Evolutionary conservation across 2,113 vertebrate genomes (phyloP), one percentile per base, ranked within the genome.

Genomic region (Oryzias curvinotus): DNA sequence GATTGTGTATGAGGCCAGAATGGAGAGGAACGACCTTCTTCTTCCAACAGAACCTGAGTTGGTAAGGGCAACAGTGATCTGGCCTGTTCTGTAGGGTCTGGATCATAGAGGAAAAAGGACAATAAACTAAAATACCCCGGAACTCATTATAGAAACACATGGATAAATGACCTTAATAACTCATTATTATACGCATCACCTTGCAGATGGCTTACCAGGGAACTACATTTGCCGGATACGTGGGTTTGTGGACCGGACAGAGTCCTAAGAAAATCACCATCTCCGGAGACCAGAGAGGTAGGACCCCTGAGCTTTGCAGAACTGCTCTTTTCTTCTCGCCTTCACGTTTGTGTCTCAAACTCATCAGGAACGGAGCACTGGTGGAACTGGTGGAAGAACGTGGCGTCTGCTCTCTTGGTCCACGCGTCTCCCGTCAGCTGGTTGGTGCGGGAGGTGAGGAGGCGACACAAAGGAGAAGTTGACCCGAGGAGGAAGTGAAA

Each of bases 301-400:
- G 68, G 62, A 54, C 7, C 30, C 8, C 30, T 41, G 6, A 6
- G 3, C n/a, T 23, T 44, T 36, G 19, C 13, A 42, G 4, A 59
- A 41, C 25, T 1, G 5, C 19, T 19, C 55, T 19, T 14, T 56
- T 52, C 3, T 19, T 42, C 10, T 41, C 18, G n/a, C 51, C 5
- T 67, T 28, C 52, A 53, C 71, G 4, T 57, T 23, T 65, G 16
- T 57, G 30, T 75, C 16, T 55, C 12, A 10, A 10, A 28, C 19
- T 14, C 42, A 42, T 42, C 71, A 93, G 92, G 78, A 43, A 80
- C 53, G 54, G 93, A 95, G 4, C 83, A 72, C 26, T 95, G 93
- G 96, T 98, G 93, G 94, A 92, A 96, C 77, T 96, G 93, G 94
- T 98, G 95, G 97, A 93, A 96, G 73, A 98, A 96, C 10, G 52